These are phyloP conservation scores for Dendroctonus valens DNA, from an alignment of 1,140 invertebrate species.

Conservation along the genomic window DNA sequence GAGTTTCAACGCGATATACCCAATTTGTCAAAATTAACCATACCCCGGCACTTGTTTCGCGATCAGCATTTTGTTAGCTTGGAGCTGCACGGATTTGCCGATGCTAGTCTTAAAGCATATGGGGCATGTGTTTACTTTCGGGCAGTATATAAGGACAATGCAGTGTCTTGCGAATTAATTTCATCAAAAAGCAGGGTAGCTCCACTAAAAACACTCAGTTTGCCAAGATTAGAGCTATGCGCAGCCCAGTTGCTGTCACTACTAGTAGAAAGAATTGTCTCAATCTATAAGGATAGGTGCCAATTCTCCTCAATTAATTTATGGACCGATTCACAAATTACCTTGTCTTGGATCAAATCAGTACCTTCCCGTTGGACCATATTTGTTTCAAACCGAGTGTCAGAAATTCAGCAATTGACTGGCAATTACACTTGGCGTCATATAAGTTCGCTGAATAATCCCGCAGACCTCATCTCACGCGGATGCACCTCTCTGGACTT, in stretches of 20 bases:
- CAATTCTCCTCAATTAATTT: not conserved
- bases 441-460: slow-evolving; percentile 37
- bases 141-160: not conserved
- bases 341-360: slow-evolving; percentile 41
- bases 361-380: slow-evolving; percentile 35
- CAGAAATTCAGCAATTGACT: slow-evolving; percentile 17
- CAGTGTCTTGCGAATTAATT: slow-evolving; percentile 6
- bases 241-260: slow-evolving; percentile 38
- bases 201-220: slow-evolving; percentile 43
- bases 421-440: slow-evolving; percentile 30
- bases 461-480: slow-evolving; percentile 41
- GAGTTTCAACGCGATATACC: slow-evolving; percentile 3
- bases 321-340: slow-evolving; percentile 35
- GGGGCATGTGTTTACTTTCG: slow-evolving; percentile 12
- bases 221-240: slow-evolving; percentile 42
- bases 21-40: slow-evolving; percentile 1
- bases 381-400: slow-evolving; percentile 18
- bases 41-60: slow-evolving; percentile 11
- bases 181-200: slow-evolving; percentile 41
- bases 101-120: slow-evolving; percentile 14
- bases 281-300: not conserved
- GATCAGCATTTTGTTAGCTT: not conserved
- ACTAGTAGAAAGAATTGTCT: slow-evolving; percentile 10
- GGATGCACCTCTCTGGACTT: slow-evolving; percentile 35
- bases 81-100: slow-evolving; percentile 22